These are phyloP conservation scores for Erebia palarica DNA, from an alignment of 2,888 invertebrate genomes.

Conservation along the genomic window DNA sequence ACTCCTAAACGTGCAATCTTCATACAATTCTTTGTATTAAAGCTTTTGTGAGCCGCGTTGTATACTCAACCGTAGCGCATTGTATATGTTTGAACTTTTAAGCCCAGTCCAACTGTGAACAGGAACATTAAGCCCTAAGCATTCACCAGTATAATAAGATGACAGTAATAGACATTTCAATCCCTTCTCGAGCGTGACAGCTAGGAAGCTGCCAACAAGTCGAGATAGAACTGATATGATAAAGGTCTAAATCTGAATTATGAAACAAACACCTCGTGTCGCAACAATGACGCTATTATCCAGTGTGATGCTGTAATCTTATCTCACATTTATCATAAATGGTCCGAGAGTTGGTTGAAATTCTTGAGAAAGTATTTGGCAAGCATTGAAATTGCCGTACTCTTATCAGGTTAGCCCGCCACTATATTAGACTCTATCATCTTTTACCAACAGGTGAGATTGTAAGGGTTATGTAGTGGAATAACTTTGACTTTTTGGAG, in stretches of 20 bases:
- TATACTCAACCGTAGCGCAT: too few relatives aligned
- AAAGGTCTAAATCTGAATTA: slow-evolving; percentile 31
- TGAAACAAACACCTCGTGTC: slow-evolving; percentile 47
- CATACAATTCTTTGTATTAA: too few relatives aligned
- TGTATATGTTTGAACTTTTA: too few relatives aligned
- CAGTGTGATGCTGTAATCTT: slow-evolving; percentile 45
- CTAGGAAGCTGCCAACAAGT: slow-evolving; percentile 17
- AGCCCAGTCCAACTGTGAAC: neutral
- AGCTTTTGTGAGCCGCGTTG: too few relatives aligned
- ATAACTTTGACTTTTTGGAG: too few relatives aligned
- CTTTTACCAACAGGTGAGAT: too few relatives aligned
- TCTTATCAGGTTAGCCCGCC: too few relatives aligned
- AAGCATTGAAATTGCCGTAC: neutral
- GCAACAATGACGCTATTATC: slow-evolving; percentile 51
- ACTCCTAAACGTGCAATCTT: too few relatives aligned
- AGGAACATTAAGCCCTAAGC: slow-evolving; percentile 1
- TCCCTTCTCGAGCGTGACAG: slow-evolving; percentile 20
- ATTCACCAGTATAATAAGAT: neutral
- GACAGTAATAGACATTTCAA: slow-evolving; percentile 24
- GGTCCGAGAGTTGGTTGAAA: neutral
- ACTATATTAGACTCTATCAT: too few relatives aligned
- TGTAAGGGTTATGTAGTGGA: too few relatives aligned
- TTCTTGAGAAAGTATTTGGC: neutral
- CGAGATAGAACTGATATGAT: slow-evolving; percentile 21
- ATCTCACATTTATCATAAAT: slow-evolving; percentile 51